Conservation (phyloP, 2,113 vertebrate species). For the Ivindomyrus marchei region DNA sequence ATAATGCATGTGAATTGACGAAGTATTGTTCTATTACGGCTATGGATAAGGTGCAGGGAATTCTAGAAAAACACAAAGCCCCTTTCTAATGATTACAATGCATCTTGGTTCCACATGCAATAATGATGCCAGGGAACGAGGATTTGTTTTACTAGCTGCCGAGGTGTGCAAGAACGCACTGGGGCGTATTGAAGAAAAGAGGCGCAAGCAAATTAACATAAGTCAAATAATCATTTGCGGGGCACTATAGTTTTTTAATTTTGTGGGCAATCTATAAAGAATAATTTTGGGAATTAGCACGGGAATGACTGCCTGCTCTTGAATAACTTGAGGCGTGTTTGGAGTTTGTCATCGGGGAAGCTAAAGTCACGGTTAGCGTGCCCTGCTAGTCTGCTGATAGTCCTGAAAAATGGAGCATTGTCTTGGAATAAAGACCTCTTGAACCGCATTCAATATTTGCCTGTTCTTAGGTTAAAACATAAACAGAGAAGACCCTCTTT, state of each 20-base stretch:
- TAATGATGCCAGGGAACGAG: not conserved
- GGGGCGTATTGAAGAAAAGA: not conserved
- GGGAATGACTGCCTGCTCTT: not conserved
- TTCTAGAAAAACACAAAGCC: conserved; percentile 2
- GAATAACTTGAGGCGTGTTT: not conserved
- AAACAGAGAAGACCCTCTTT: not conserved
- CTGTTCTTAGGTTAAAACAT: not conserved
- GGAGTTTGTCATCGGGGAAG: not conserved
- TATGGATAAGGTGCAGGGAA: not conserved
- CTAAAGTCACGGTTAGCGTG: not conserved
- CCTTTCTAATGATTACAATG: conserved; percentile 12
- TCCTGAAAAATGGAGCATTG: not conserved
- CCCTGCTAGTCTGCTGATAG: not conserved
- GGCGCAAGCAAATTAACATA: not conserved
- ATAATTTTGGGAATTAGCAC: not conserved
- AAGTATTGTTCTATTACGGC: not conserved
- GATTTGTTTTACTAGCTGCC: not conserved
- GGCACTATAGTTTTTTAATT: not conserved
- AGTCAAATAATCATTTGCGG: not conserved
- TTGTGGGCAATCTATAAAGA: not conserved
- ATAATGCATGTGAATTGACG: conserved; percentile 19
- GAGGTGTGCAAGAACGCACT: not conserved
- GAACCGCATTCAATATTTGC: not conserved
- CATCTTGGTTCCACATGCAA: conserved; percentile 14
- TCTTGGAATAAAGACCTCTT: not conserved